These are phyloP conservation scores for Mustelus asterias DNA, from an alignment of 2,113 vertebrate species.

Conservation along the genomic window DNA sequence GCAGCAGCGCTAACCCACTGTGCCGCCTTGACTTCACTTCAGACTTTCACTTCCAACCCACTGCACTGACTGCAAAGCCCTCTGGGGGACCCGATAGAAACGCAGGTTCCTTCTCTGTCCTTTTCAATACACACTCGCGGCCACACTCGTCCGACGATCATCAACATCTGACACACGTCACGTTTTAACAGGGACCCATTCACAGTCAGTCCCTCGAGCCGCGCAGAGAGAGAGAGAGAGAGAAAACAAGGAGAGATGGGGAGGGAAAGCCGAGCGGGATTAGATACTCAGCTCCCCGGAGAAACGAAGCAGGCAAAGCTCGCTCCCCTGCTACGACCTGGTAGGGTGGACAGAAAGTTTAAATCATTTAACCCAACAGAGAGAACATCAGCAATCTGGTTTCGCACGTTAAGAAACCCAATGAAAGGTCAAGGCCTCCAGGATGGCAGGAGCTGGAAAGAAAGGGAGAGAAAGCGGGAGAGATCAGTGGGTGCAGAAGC, in stretches of 20 bases:
- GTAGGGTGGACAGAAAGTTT: neutral
- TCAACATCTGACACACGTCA: neutral
- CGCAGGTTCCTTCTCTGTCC: neutral
- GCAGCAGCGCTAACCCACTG: no score
- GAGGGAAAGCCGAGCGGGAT: no score
- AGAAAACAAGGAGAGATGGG: neutral
- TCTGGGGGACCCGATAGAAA: neutral
- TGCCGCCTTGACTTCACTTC: no score
- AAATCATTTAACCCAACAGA: neutral
- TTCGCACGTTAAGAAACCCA: neutral
- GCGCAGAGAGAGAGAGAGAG: neutral
- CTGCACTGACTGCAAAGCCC: neutral
- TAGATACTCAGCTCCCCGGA: no score
- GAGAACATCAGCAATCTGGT: neutral
- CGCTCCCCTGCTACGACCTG: neutral
- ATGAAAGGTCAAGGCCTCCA: neutral
- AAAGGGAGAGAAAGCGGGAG: neutral
- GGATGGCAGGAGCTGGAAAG: neutral
- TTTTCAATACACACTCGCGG: neutral
- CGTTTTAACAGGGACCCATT: no score
- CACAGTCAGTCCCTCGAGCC: neutral
- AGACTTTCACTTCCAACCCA: neutral
- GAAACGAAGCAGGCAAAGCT: no score
- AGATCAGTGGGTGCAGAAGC: neutral
- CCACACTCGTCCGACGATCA: neutral